Base-by-base conservation (phyloP, 92 coral and sea anemone genomes). In the Umimayanthus kanabou region DNA sequence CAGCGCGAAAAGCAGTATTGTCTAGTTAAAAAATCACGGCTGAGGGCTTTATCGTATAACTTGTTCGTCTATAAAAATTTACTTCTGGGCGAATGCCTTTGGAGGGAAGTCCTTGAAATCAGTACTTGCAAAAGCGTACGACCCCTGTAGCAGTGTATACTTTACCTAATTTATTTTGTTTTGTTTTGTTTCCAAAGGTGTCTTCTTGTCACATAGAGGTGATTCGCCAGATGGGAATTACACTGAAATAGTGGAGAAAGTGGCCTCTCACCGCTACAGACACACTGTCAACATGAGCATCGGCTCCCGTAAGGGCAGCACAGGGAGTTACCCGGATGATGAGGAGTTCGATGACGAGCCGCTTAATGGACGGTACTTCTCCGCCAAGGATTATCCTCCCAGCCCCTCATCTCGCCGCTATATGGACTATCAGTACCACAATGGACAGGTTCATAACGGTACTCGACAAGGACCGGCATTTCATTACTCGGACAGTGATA, bases 401-500 rank as follows among this genome's bases (percentile, higher is more conserved):
- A 95, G 98, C 57, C 98, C 96, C 22, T 85, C 94, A 4, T 53
- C 96, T 13, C 91, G 90, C 26, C 89, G 92, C 11, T 90, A 84
- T 39, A 33, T 83, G 30, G 87, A 70, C 65, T 76, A 53, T 77
- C 92, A 87, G 8, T 90, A 88, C 75, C 88, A 89, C 61, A 90
- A 92, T 39, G 91, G 96, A 57, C 92, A 88, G 40, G 10, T 74
- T 42, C 77, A 50, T 9, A 90, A 89, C 13, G 81, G 79, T 73
- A 49, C 87, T 50, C 93, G 96, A 47, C 89, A 87, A 1, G 92
- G 93, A 4, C 96, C 98, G 30, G 98, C 94, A 11, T 95, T 95
- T 81, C 96, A 92, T 85, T 95, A 95, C 84, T 95, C 98, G 66
- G 98, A 95, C 49, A 95, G 98, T 43, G 98, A 95, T 76, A 93